Evolutionary conservation across 2,797 vertebrate species (phyloP).

Genomic region (Dallia pectoralis): DNA sequence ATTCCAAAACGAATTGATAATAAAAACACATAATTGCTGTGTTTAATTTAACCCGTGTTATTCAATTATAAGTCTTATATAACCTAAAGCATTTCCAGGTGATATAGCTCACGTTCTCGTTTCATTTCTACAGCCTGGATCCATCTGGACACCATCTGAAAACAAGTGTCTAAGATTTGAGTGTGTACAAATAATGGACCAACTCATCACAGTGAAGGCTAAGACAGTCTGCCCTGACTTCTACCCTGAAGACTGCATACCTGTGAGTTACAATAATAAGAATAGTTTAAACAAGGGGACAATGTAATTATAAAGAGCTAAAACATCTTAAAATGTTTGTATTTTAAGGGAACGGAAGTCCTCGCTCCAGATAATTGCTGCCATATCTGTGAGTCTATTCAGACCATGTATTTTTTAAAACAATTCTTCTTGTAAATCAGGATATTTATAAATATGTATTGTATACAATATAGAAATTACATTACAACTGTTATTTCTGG

Average conservation of each 20-base stretch:
- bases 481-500: no score
- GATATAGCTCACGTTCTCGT: not conserved
- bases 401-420: not conserved
- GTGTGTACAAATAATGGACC: constrained; percentile 60
- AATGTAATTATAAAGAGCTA: not conserved
- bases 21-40: not conserved
- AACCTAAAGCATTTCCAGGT: not conserved
- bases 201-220: constrained; percentile 62
- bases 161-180: constrained; percentile 72
- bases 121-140: constrained; percentile 63
- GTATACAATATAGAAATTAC: no score
- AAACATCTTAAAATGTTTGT: not conserved
- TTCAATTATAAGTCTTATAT: not conserved
- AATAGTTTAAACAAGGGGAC: not conserved
- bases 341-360: constrained; percentile 72
- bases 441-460: no score
- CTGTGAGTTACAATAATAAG: constrained; percentile 61
- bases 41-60: not conserved
- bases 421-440: not conserved
- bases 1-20: not conserved
- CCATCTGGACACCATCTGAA: constrained; percentile 57
- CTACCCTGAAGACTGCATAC: constrained; percentile 69
- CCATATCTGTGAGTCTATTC: constrained; percentile 64
- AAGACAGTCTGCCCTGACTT: constrained; percentile 68
- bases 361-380: constrained; percentile 74